These are phyloP conservation scores for Gambusia holbrooki DNA, from an alignment of 2,113 vertebrate genomes.

Conservation along the genomic window DNA sequence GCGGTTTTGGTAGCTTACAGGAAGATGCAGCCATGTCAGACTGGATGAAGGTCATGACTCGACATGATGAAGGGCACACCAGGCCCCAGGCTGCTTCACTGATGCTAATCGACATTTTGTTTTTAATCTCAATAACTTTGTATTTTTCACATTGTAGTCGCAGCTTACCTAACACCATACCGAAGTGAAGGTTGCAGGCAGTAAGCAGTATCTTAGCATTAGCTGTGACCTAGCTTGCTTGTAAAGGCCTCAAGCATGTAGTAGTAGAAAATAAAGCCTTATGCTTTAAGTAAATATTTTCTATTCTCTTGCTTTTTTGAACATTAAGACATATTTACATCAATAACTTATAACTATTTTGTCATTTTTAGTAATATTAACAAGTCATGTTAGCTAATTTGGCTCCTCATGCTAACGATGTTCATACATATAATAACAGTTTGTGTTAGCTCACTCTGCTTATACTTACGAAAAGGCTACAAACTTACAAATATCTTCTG, in stretches of 20 bases:
- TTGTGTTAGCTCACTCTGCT: not conserved
- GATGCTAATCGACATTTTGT: constrained; percentile 11
- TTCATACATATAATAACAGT: not conserved
- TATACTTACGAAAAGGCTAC: not conserved
- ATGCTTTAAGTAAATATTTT: not conserved
- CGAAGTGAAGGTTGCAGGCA: constrained; percentile 10
- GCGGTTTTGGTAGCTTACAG: no score
- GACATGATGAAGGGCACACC: constrained; percentile 54
- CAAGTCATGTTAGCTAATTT: not conserved
- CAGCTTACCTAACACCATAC: not conserved
- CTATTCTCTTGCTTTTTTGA: not conserved
- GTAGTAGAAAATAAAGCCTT: not conserved
- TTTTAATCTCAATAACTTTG: not conserved
- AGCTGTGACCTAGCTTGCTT: not conserved
- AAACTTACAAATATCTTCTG: not conserved
- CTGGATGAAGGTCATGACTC: constrained; percentile 63
- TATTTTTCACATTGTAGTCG: not conserved
- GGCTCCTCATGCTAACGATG: not conserved
- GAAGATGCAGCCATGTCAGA: constrained; percentile 26
- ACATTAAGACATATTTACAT: not conserved
- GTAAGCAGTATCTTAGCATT: not conserved
- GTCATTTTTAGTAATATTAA: not conserved
- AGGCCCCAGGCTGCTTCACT: constrained; percentile 27
- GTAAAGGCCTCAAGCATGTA: no score
- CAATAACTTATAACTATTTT: not conserved